phyloP scores from a whole-genome alignment of 2,113 vertebrate species.

The Eublepharis macularius region DNA sequence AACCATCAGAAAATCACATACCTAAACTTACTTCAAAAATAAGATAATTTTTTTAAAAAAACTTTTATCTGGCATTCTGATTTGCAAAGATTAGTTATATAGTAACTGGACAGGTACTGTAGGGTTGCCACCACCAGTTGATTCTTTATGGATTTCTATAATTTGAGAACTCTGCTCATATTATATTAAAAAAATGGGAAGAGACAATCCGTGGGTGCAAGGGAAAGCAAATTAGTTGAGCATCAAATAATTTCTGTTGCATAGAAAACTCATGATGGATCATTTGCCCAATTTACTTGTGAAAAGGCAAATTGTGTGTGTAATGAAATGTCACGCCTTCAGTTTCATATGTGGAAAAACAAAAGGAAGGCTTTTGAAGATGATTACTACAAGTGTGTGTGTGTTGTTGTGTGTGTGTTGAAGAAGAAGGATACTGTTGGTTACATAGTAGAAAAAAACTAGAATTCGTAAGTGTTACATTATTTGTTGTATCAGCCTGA shows the following conservation, averaged over 20 bases:
- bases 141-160: background rate
- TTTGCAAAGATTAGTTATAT: background rate
- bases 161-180: background rate
- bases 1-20: background rate
- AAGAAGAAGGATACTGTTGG: too few species aligned
- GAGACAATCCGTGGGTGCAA: background rate
- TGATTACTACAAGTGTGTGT: background rate
- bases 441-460: background rate
- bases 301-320: background rate
- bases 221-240: background rate
- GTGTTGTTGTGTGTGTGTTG: too few species aligned
- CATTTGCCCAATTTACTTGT: background rate
- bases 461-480: background rate
- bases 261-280: background rate
- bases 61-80: too few species aligned
- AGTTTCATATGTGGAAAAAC: background rate
- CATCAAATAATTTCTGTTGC: background rate
- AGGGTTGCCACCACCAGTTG: background rate
- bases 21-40: background rate
- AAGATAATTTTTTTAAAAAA: background rate
- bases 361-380: background rate
- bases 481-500: background rate
- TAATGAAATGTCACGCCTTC: background rate
- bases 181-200: background rate
- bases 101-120: background rate